These are phyloP conservation scores for Umimayanthus chanpuru DNA, from an alignment of 92 coral and sea anemone genomes.

Conservation along the genomic window DNA sequence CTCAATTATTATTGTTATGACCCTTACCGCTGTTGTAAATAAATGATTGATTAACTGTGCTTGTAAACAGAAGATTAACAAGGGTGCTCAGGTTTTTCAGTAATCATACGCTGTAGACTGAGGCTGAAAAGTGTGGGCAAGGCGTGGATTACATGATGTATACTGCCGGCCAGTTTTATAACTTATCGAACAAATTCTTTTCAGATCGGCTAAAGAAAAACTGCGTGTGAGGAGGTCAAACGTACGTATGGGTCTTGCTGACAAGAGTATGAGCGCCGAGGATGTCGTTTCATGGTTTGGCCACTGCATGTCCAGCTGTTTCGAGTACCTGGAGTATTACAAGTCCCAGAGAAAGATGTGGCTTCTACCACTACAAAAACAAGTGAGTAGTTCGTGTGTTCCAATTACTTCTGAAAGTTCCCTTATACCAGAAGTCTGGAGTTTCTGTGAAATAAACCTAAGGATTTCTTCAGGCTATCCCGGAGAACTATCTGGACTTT, in stretches of 20 bases:
- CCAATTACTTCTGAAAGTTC: neutral
- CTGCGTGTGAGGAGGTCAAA: neutral
- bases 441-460: no score
- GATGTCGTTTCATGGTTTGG: slow-evolving; percentile 31
- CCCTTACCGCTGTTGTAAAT: no score
- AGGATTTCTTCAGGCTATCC: no score
- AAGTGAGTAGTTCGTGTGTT: neutral
- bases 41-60: neutral
- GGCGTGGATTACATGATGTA: neutral
- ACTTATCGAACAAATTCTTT: neutral
- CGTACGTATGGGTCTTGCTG: neutral
- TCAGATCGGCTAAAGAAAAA: neutral
- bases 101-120: no score
- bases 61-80: neutral
- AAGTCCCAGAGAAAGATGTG: neutral
- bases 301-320: slow-evolving; percentile 6
- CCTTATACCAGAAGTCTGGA: no score
- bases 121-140: neutral
- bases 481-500: no score
- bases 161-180: neutral
- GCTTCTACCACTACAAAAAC: neutral
- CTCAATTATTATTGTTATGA: no score
- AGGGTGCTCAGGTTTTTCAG: no score
- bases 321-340: slow-evolving; percentile 19
- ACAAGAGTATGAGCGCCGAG: neutral